Evolutionary conservation across 1,140 invertebrate genomes (phyloP).

Genomic region (Nasonia longicornis): DNA sequence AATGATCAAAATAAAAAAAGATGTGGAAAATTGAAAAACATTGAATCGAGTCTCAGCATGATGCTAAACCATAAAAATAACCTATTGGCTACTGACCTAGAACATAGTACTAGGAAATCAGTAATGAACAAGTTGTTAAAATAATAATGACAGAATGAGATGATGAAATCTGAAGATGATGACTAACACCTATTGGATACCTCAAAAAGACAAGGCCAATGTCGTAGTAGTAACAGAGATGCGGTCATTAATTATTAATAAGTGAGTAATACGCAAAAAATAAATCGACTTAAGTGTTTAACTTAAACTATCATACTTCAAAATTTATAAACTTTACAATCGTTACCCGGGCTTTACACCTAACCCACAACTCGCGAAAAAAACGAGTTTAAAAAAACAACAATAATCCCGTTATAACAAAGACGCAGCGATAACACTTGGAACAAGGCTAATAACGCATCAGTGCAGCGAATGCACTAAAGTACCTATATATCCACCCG

Average conservation of each 20-base stretch:
- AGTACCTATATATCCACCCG: not conserved
- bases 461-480: too few species aligned
- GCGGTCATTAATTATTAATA: not conserved
- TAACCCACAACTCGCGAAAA: not conserved
- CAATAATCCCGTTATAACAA: not conserved
- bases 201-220: not conserved
- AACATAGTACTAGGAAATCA: not conserved
- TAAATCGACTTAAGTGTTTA: not conserved
- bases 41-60: too few species aligned
- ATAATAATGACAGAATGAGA: slow-evolving; percentile 29
- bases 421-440: not conserved
- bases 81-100: not conserved
- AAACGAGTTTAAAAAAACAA: not conserved
- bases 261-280: not conserved
- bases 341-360: not conserved
- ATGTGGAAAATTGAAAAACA: too few species aligned
- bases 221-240: not conserved
- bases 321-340: not conserved
- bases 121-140: slow-evolving; percentile 8
- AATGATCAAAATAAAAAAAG: too few species aligned
- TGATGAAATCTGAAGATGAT: slow-evolving; percentile 13
- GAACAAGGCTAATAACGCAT: not conserved
- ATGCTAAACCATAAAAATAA: not conserved
- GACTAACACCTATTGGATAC: slow-evolving; percentile 10
- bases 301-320: not conserved